Evolutionary conservation across 2,888 invertebrate genomes (phyloP), one percentile per base, ranked within the genome.

Genomic region (Apamea sordens): DNA sequence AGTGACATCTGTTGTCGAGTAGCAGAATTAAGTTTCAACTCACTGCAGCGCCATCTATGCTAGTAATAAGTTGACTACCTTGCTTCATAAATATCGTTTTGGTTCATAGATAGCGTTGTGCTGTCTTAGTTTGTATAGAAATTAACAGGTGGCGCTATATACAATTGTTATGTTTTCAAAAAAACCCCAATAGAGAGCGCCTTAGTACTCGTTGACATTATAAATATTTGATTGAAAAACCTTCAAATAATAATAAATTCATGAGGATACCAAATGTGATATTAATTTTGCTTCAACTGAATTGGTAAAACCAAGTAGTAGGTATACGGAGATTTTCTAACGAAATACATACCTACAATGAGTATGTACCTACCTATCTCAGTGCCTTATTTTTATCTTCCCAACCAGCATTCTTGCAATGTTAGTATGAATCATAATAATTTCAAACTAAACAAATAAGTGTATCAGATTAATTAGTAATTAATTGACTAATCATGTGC

Each of bases 401-500:
- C 21, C 10, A 65, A 41, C 6, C 36, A 65, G 6, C 36, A 64
- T 36, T 64, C 18, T 32, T 32, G 28, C 8, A 64, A 36, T 36
- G 36, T 36, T 64, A 5, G 11, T 64, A 64, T 32, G 47, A 77
- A 59, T n/a, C 50, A 70, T 28, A 70, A 18, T 21, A 69, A 59
- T 70, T 28, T 56, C 41, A 73, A 82, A 24, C n/a, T 50, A 77
- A 79, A 79, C 53, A 77, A 86, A 80, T 79, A 71, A 79, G 44
- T 65, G 81, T 78, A 84, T 84, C 86, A 91, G 80, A 84, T 91
- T 93, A 93, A 93, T 94, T 92, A 92, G 87, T 91, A 86, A 89
- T 89, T 93, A 93, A 94, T 94, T 93, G 92, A 93, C 93, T 92
- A 94, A 93, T 94, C 93, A 93, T 90, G 92, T 92, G 89, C 89